These are phyloP conservation scores for Carassius carassius DNA, from an alignment of 2,113 vertebrate genomes.

Conservation along the genomic window DNA sequence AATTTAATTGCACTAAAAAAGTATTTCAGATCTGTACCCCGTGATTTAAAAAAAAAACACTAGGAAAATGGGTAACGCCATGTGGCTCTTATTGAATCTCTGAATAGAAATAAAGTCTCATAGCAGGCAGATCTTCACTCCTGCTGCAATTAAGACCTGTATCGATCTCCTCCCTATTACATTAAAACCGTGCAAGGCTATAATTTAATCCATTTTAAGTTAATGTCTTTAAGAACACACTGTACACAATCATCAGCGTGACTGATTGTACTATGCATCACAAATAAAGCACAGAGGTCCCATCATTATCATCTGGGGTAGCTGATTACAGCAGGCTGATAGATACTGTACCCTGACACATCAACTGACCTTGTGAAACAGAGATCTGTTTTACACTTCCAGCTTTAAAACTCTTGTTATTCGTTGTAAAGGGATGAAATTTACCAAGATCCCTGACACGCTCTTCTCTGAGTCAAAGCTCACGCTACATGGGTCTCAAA, in stretches of 20 bases:
- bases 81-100: slow-evolving; percentile 26
- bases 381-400: neutral
- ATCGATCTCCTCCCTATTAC: slow-evolving; percentile 36
- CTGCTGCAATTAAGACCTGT: slow-evolving; percentile 32
- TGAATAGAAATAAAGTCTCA: slow-evolving; percentile 36
- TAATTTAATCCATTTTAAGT: slow-evolving; percentile 40
- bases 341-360: neutral
- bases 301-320: neutral
- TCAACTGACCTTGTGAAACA: neutral
- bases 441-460: neutral
- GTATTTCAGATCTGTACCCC: neutral
- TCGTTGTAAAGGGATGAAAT: neutral
- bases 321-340: neutral
- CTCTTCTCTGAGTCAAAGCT: neutral
- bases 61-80: neutral
- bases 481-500: neutral
- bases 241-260: slow-evolving; percentile 43
- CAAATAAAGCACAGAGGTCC: slow-evolving; percentile 29
- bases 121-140: slow-evolving; percentile 5
- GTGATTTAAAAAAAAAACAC: neutral
- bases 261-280: slow-evolving; percentile 4
- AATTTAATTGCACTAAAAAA: neutral
- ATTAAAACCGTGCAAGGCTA: slow-evolving; percentile 18
- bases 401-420: neutral
- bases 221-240: slow-evolving; percentile 23